These are phyloP conservation scores for Caenorhabditis macrosperma DNA, from an alignment of 2,888 invertebrate genomes.

Conservation along the genomic window DNA sequence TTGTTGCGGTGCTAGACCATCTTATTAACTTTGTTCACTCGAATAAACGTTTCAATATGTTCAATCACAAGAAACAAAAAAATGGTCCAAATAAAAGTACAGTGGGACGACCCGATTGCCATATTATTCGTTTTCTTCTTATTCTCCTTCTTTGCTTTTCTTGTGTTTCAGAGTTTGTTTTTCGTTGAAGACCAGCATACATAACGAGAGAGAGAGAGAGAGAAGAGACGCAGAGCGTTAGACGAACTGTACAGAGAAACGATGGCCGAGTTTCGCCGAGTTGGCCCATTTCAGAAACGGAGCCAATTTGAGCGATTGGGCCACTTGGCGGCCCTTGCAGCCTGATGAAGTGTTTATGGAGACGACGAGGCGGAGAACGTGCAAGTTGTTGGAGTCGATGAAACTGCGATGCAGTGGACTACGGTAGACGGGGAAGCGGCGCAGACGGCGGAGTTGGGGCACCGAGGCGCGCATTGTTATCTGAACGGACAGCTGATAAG, in stretches of 20 bases:
- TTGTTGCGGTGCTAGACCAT: too few relatives aligned
- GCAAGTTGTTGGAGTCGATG: conserved; percentile 46
- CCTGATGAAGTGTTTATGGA: conserved; percentile 38
- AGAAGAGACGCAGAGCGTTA: conserved; percentile 17
- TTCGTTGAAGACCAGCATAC: too few relatives aligned
- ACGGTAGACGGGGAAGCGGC: conserved; percentile 63
- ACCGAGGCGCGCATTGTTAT: conserved; percentile 61
- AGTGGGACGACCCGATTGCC: too few relatives aligned
- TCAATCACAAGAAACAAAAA: too few relatives aligned
- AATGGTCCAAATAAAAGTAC: too few relatives aligned
- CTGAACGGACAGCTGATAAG: too few relatives aligned
- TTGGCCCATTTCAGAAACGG: conserved; percentile 59
- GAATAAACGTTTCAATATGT: too few relatives aligned
- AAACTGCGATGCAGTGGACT: conserved; percentile 52
- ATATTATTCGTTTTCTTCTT: too few relatives aligned
- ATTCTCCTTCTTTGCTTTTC: too few relatives aligned
- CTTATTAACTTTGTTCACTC: too few relatives aligned
- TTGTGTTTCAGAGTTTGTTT: too few relatives aligned
- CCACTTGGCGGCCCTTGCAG: conserved; percentile 40
- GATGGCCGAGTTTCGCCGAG: conserved; percentile 36
- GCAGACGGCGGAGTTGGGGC: conserved; percentile 64
- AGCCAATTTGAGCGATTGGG: conserved; percentile 53
- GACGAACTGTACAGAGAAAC: conserved; percentile 57
- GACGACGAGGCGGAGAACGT: conserved; percentile 59
- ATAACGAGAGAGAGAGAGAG: not conserved